phyloP scores from a whole-genome alignment of 2,113 vertebrate species.

The Protobothrops mucrosquamatus region DNA sequence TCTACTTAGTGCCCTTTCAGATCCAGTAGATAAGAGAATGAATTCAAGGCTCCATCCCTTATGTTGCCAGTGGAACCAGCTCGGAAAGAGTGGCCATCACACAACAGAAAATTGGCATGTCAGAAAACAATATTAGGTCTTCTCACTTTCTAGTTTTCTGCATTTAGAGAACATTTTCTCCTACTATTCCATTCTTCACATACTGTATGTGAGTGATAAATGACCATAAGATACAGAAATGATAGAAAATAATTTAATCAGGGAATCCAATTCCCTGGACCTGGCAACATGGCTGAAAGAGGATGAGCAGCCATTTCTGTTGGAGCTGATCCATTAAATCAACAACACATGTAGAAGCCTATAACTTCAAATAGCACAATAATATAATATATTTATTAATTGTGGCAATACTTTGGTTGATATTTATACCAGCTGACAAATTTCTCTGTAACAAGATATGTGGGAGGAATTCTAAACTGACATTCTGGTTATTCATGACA shows the following conservation, averaged over 20 bases:
- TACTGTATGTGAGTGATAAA: neutral
- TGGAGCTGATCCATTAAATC: neutral
- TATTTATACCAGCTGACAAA: neutral
- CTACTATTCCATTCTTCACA: neutral
- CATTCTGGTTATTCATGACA: neutral
- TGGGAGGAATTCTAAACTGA: neutral
- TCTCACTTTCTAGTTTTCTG: neutral
- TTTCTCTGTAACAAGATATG: constrained; percentile 2
- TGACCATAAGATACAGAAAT: neutral
- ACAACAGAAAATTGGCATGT: neutral
- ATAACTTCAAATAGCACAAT: fast-evolving
- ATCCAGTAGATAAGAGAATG: neutral
- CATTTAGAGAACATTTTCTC: neutral
- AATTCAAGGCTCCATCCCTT: neutral
- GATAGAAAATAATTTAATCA: fast-evolving
- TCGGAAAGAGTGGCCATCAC: neutral
- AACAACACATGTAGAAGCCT: neutral
- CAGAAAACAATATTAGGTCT: neutral
- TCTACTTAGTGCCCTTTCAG: neutral
- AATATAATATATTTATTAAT: neutral
- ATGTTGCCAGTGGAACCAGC: neutral
- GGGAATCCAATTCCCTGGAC: neutral
- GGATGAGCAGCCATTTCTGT: fast-evolving
- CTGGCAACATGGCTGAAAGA: fast-evolving
- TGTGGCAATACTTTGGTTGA: neutral